Conservation (phyloP, 2,888 invertebrate species). For the Cryptocephalus moraei region DNA sequence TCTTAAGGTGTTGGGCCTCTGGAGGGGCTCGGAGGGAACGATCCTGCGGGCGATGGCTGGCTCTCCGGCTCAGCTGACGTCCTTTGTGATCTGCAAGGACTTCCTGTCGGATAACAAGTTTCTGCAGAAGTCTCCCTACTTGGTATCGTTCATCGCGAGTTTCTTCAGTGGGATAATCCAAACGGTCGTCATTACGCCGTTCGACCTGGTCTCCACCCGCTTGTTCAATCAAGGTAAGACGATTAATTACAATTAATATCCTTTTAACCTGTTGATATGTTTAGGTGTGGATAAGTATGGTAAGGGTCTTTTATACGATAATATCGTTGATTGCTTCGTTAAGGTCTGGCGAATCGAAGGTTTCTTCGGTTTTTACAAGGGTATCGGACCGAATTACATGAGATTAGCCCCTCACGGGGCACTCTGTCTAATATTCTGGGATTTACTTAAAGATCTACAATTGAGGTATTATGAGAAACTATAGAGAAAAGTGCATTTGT, state of each 20-base stretch:
- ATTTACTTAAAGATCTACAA: slow-evolving; percentile 35
- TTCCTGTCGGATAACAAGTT: slow-evolving; percentile 31
- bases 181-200: slow-evolving; percentile 69
- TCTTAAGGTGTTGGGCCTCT: slow-evolving; percentile 48
- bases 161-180: slow-evolving; percentile 68
- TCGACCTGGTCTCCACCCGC: slow-evolving; percentile 82
- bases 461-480: slow-evolving; percentile 11
- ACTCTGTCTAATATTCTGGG: slow-evolving; percentile 80
- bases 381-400: slow-evolving; percentile 77
- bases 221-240: slow-evolving; percentile 74
- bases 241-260: neutral
- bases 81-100: slow-evolving; percentile 59
- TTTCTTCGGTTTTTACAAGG: slow-evolving; percentile 77
- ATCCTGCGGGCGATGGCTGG: slow-evolving; percentile 66
- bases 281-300: slow-evolving; percentile 53
- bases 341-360: slow-evolving; percentile 74
- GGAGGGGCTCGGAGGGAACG: slow-evolving; percentile 65
- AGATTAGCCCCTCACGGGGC: slow-evolving; percentile 86
- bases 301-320: slow-evolving; percentile 55
- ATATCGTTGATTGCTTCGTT: slow-evolving; percentile 62
- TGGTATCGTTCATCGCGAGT: slow-evolving; percentile 56
- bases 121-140: slow-evolving; percentile 39
- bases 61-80: slow-evolving; percentile 74
- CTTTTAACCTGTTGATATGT: slow-evolving; percentile 18
- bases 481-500: neutral